Evolutionary conservation across 2,888 invertebrate genomes (phyloP), one percentile per base, ranked within the genome.

Genomic region (Branchellion lobata): DNA sequence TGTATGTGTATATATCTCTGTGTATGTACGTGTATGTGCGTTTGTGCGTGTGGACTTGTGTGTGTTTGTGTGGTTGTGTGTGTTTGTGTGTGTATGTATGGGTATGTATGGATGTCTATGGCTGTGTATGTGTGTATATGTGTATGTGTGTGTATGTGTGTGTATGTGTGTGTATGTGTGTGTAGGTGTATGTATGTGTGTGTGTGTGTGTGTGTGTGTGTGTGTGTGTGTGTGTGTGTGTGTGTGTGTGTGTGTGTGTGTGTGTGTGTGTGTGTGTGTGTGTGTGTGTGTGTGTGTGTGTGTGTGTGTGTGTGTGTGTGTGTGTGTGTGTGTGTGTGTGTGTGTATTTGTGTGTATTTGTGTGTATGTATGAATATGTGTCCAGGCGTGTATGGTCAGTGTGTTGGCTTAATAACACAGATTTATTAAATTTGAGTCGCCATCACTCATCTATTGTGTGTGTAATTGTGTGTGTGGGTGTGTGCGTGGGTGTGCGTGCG

Each of bases 371-470:
- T 57, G 61, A 3, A 5, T 18, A n/a, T 57, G 61, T 24, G 5
- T 57, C 21, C n/a, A 57, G 21, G 61, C 61, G 24, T 57, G 61
- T 24, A 18, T 57, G 61, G 61, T 57, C 61, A 57, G 61, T 57
- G 61, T 57, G 61, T 57, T 57, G 61, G 61, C 61, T 18, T 57
- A 57, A 57, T 57, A 57, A 57, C 61, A 57, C 5, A 24, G 61
- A 57, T 57, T 57, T 57, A 57, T 57, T 57, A 57, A 57, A 57
- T 57, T 57, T 57, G 61, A 57, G 24, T 57, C 61, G 61, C 61
- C 61, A 57, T 57, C 61, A 57, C 61, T 57, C 61, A n/a, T 57
- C 61, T 24, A 57, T 57, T 57, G 61, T 57, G 61, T 57, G 61
- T 57, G 24, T 40, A 40, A 40, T 40, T 40, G 5, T 57, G 61